Evolutionary conservation across 2,113 vertebrate species (phyloP).

Genomic region (Camelus dromedarius): DNA sequence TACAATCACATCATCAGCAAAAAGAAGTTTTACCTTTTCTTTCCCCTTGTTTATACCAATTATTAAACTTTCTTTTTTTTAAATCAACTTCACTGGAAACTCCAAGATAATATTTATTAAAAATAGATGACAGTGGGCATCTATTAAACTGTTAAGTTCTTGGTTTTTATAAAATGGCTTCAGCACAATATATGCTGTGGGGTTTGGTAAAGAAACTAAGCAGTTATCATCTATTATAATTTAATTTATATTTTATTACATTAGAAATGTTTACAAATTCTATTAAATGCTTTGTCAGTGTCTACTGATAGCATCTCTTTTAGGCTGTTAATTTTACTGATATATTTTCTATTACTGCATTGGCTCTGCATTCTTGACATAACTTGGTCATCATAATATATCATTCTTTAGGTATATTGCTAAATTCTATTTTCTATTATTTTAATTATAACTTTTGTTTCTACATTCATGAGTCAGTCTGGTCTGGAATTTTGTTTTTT

Average conservation of each 20-base stretch:
- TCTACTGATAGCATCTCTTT: neutral
- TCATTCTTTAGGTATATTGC: neutral
- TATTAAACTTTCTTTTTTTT: neutral
- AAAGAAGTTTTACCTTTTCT: neutral
- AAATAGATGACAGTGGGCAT: neutral
- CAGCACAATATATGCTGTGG: neutral
- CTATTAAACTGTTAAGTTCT: too few relatives aligned
- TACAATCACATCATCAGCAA: neutral
- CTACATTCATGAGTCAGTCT: neutral
- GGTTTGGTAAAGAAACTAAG: neutral
- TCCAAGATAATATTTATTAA: slow-evolving; percentile 3
- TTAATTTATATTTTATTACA: neutral
- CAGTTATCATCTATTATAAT: neutral
- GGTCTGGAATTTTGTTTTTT: neutral
- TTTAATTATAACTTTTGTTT: slow-evolving; percentile 12
- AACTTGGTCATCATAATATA: neutral
- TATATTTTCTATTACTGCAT: neutral
- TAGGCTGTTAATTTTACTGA: neutral
- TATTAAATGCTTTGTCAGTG: neutral
- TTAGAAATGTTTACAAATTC: slow-evolving; percentile 26
- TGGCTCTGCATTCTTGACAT: neutral
- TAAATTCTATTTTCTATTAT: neutral
- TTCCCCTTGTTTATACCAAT: neutral
- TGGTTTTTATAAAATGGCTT: neutral
- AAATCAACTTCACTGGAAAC: neutral